These are phyloP conservation scores for Oceanodroma tethys DNA, from an alignment of 2,113 vertebrate genomes.

Conservation along the genomic window DNA sequence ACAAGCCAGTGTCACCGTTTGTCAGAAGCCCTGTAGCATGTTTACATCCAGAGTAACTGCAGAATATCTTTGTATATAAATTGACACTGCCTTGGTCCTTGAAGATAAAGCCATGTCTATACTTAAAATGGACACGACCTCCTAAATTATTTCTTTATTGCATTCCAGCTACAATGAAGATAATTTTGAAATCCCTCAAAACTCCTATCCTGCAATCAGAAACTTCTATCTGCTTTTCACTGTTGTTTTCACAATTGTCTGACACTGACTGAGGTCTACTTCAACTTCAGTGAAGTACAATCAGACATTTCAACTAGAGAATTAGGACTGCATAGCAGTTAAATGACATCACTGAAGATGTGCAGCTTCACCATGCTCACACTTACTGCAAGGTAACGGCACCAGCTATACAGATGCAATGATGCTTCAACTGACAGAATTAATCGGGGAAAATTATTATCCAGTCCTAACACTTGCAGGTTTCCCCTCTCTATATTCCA, in stretches of 20 bases:
- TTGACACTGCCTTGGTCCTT: slow-evolving; percentile 17
- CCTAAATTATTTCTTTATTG: slow-evolving; percentile 11
- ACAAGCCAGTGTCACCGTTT: background rate
- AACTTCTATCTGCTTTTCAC: background rate
- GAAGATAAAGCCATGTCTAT: slow-evolving; percentile 17
- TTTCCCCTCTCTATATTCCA: background rate
- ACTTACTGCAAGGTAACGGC: background rate
- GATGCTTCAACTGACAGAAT: background rate
- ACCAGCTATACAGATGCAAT: background rate
- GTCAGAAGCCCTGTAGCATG: background rate
- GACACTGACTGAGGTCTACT: background rate
- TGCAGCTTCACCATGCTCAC: background rate
- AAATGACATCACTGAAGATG: background rate
- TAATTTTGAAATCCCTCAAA: background rate
- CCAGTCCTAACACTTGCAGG: background rate
- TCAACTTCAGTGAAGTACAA: background rate
- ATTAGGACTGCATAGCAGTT: background rate
- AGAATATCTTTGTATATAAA: slow-evolving; percentile 55
- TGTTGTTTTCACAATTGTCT: background rate
- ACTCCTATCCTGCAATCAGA: background rate
- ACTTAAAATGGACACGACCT: background rate
- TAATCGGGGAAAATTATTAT: background rate
- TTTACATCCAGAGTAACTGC: slow-evolving; percentile 53
- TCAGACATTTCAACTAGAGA: background rate
- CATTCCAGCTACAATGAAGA: slow-evolving; percentile 9